Evolutionary conservation across 1,140 invertebrate genomes (phyloP), one percentile per base, ranked within the genome.

Genomic region (Babylonia areolata): DNA sequence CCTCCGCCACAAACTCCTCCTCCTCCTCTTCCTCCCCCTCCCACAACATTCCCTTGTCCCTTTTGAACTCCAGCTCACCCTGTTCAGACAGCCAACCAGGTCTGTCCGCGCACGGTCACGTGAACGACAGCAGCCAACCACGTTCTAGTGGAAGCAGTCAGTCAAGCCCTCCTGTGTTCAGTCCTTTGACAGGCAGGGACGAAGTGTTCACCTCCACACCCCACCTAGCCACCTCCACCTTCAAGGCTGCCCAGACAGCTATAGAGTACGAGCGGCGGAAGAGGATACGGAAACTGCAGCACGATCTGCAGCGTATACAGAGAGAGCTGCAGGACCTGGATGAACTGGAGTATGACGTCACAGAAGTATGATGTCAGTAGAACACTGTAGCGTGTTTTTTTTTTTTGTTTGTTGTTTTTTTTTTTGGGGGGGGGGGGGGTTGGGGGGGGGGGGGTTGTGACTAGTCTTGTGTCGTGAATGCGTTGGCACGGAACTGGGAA

Each of bases 241-340:
- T 86, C n/a, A n/a, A 84, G 86, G 82, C 46, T 31, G 37, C 84
- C 5, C 83, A 87, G 58, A 39, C 58, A 42, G 31, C 87, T 17
- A 77, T 89, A 35, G 80, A 84, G n/a, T 58, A 85, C 69, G 88
- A 89, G 33, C 85, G 88, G 42, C 79, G 87, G n/a, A 86, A 86
- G 69, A 35, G 88, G 28, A 91, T 91, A 20, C 64, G 87, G 20
- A 88, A 89, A 83, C 79, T 91, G 17, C 89, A 91, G 77, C 54
- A 71, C 31, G 90, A 90, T 86, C 86, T 91, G 31, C 71, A 87
- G 12, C 80, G 81, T 71, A 91, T 91, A 69, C 89, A 90, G 78
- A 54, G 87, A 51, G 88, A 91, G 46, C 86, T 91, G 5, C 71
- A 89, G 28, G 89, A 88, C 78, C 81, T 91, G 33, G 88, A 88